Base-by-base conservation (phyloP, 2,888 invertebrate genomes). In the Colletes collaris region DNA sequence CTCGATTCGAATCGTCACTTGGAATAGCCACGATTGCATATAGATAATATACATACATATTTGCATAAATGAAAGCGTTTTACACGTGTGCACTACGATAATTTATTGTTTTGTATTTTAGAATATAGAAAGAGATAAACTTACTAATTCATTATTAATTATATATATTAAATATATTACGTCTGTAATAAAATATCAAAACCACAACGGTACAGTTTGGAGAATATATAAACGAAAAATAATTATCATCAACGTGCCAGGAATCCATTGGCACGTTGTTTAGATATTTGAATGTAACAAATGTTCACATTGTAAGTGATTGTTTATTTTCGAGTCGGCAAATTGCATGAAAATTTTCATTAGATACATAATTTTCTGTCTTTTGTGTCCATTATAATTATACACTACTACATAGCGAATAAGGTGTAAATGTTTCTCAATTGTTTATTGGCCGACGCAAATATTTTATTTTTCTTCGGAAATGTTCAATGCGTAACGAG, bases 51-150 rank as follows among this genome's bases (percentile, higher is more conserved):
- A 80, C 60, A 72, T 82, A 82, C 60, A 72, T 82, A 82, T 76
- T 65, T 79, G 81, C 71, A 83, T 81, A 79, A 73, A 68, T 63
- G 52, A 64, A 40, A 74, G 44, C 76, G 71, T 72, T 78, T 67
- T 65, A 66, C 55, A 71, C 72, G 75, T 84, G 85, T 87, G 86
- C 76, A 87, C 86, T 84, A 83, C 86, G 81, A 83, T 90, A 89
- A 90, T 90, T 90, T 90, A 91, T 91, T 89, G 83, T 91, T 90
- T 90, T 89, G 86, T 90, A 87, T 86, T 84, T 86, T 88, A 86
- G 83, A 76, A 53, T 72, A 83, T 83, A 84, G 81, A 79, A 81
- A 85, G 64, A 79, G 75, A 80, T 70, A 72, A 87, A 86, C 83
- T 87, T 89, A 85, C 79, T 81, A 81, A 89, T 85, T 82, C 84